Evolutionary conservation across 2,888 invertebrate genomes (phyloP), one percentile per base, ranked within the genome.

Genomic region (Lithophane socia): DNA sequence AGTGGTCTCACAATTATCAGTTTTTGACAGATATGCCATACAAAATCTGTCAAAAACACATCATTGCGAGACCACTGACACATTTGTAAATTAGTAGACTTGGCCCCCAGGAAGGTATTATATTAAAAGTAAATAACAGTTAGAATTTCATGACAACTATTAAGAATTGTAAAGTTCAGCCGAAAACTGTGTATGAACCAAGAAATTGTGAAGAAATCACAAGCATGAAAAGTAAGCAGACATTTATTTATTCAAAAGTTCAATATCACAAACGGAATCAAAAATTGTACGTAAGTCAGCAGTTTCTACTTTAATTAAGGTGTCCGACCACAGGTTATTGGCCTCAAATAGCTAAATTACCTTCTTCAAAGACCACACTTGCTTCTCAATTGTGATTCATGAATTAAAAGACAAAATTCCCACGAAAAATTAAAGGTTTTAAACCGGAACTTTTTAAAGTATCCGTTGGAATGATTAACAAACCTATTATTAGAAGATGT

Each of bases 351-450:
- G 24, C 74, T 69, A 60, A 68, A 73, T 71, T 72, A 63, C 58
- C 70, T 61, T 9, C 72, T 49, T 60, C 24, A 69, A 83, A 61
- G 44, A 83, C 54, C 44, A 60, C 73, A 76, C 64, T 84, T 68
- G 49, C 12, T 47, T 60, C n/a, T 37, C 74, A 61, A 77, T 78
- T 78, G 64, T 60, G 0, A n/a, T 54, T 52, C 37, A 4, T 49
- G 24, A 73, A 69, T 79, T n/a, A 74, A 73, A 76, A 83, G 63
- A 63, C 60, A 7, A 68, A 10, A 49, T 84, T 87, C 87, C 47
- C 87, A 87, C 80, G 73, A 56, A 72, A 76, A 77, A 77, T 77
- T 21, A 7, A 44, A 58, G 29, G 16, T 42, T 71, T 52, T 42
- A 49, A 67, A 58, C 44, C 65, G 73, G 70, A 80, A 72, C 18